These are phyloP conservation scores for Apamea monoglypha DNA, from an alignment of 2,888 invertebrate genomes.

Conservation along the genomic window DNA sequence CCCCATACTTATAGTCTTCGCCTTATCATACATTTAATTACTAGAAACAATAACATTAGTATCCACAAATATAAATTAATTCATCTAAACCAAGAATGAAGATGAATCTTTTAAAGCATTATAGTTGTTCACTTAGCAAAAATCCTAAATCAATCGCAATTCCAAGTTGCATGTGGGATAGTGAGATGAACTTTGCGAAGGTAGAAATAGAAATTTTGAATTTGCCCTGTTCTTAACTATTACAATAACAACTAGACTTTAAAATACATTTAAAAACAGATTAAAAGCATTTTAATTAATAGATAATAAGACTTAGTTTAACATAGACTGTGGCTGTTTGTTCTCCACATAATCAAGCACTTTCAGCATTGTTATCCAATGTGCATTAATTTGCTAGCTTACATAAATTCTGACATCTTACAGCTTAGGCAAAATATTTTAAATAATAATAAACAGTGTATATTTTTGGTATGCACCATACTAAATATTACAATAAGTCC, in stretches of 20 bases:
- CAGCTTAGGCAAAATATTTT: slow-evolving; percentile 40
- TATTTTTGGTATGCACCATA: slow-evolving; percentile 53
- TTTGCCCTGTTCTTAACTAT: slow-evolving; percentile 30
- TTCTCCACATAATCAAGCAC: slow-evolving; percentile 11
- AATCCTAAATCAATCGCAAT: slow-evolving; percentile 41
- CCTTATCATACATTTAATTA: slow-evolving; percentile 39
- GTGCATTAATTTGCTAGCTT: slow-evolving; percentile 34
- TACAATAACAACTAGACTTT: slow-evolving; percentile 32
- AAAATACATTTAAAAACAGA: slow-evolving; percentile 32
- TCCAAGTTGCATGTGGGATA: slow-evolving; percentile 26
- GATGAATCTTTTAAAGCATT: slow-evolving; percentile 55
- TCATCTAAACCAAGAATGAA: slow-evolving; percentile 18
- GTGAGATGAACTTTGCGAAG: slow-evolving; percentile 1
- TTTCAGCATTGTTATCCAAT: slow-evolving; percentile 20
- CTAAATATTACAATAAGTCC: slow-evolving; percentile 33
- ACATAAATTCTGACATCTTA: slow-evolving; percentile 39
- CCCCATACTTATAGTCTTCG: slow-evolving; percentile 26
- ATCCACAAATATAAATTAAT: slow-evolving; percentile 29
- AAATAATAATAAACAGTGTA: slow-evolving; percentile 32
- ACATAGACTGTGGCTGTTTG: slow-evolving; percentile 9
- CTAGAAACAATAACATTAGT: slow-evolving; percentile 42
- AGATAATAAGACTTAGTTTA: slow-evolving; percentile 13
- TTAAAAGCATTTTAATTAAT: slow-evolving; percentile 37
- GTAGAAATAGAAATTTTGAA: slow-evolving; percentile 20
- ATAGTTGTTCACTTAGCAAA: slow-evolving; percentile 56